Evolutionary conservation across 2,888 invertebrate genomes (phyloP), one percentile per base, ranked within the genome.

Genomic region (Tillus elongatus): DNA sequence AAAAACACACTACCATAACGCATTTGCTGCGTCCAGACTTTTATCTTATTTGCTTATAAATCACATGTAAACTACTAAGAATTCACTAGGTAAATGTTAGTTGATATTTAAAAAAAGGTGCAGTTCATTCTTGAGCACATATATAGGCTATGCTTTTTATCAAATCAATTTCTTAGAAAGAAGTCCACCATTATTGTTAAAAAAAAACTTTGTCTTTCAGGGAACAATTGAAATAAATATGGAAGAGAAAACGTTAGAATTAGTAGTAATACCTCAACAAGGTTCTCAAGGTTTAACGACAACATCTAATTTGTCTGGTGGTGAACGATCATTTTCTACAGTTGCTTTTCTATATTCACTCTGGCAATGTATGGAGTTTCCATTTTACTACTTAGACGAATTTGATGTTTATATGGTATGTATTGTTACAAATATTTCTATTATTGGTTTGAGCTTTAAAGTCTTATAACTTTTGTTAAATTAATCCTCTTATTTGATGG

Each of bases 331-430:
- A 2, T 97, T 86, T 68, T 82, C 91, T n/a, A 96, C 95, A 0
- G 86, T 95, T 6, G 88, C 91, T 19, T 88, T 96, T 63, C 76
- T 97, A 46, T 77, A 95, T 66, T 78, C 95, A 15, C 72, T 97
- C 16, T 97, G 97, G 97, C 83, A 88, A 41, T 83, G 84, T 47
- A 85, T 90, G 56, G 82, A 86, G 56, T 77, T 89, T 54, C 96
- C 97, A 1, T 95, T 97, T 67, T 84, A 84, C 71, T 81, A 92
- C 63, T 71, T 96, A 50, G 96, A 96, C 64, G 96, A 97, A 71
- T 96, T 93, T 60, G 95, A 96, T 58, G 92, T 96, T 0, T 96
- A 89, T 60, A 93, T 96, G 85, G 92, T 87, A 58, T 62, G 61
- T 31, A 10, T 30, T 10, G 10, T 8, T 12, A 30, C 28, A 12